Evolutionary conservation across 2,888 invertebrate species (phyloP).

Genomic region (Metacarcinus magister): DNA sequence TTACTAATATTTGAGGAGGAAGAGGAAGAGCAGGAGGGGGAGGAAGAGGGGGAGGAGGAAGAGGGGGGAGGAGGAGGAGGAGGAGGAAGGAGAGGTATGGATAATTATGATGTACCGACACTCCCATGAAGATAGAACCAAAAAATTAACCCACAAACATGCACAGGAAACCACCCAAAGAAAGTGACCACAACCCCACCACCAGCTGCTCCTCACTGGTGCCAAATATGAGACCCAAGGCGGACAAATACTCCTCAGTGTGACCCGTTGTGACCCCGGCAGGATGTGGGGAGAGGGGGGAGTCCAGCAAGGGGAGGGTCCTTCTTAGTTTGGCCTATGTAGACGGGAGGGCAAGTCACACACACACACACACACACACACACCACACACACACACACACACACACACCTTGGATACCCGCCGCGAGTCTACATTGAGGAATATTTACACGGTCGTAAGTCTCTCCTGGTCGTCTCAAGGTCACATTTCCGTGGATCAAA

Average conservation of each 20-base stretch:
- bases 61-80: neutral
- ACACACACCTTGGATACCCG: neutral
- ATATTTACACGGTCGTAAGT: neutral
- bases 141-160: neutral
- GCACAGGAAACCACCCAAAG: neutral
- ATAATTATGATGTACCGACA: too few species aligned
- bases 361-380: neutral
- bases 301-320: neutral
- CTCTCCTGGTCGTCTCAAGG: neutral
- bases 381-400: neutral
- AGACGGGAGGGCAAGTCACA: neutral
- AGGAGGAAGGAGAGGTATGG: too few species aligned
- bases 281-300: neutral
- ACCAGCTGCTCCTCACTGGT: neutral
- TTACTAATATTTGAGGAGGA: too few species aligned
- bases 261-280: neutral
- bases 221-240: neutral
- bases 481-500: neutral
- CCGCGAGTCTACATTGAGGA: neutral
- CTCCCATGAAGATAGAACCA: too few species aligned
- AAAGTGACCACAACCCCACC: neutral
- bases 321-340: neutral
- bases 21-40: neutral
- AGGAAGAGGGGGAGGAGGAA: neutral
- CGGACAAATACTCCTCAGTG: slow-evolving; percentile 12